These are phyloP conservation scores for Apamea crenata DNA, from an alignment of 2,888 invertebrate genomes.

Conservation along the genomic window DNA sequence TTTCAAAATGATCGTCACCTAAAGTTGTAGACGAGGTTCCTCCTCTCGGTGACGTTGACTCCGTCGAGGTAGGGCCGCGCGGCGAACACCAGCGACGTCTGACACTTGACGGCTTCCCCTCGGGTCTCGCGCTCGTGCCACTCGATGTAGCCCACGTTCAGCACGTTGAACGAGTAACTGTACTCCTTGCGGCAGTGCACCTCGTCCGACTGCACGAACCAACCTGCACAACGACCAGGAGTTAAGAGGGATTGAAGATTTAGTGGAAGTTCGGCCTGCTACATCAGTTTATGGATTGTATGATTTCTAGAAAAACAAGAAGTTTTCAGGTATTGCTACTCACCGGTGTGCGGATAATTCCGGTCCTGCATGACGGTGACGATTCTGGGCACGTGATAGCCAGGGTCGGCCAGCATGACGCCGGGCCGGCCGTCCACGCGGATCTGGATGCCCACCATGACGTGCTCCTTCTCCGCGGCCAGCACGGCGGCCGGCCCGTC, in stretches of 20 bases:
- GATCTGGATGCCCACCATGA: conserved; percentile 94
- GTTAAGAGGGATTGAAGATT: conserved; percentile 2
- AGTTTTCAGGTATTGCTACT: conserved; percentile 21
- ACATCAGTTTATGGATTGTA: not conserved
- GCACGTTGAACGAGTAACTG: conserved; percentile 93
- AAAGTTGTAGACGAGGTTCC: conserved; percentile 97
- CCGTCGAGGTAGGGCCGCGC: conserved; percentile 95
- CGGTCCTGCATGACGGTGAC: conserved; percentile 97
- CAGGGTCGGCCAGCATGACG: conserved; percentile 96
- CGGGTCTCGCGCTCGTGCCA: conserved; percentile 95
- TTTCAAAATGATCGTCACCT: conserved; percentile 76
- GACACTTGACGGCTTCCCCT: conserved; percentile 89
- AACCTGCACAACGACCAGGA: conserved; percentile 87
- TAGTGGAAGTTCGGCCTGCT: not conserved
- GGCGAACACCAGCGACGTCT: conserved; percentile 94
- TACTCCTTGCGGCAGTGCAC: conserved; percentile 94
- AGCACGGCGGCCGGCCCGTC: conserved; percentile 90
- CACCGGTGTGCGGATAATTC: conserved; percentile 96
- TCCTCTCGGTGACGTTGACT: conserved; percentile 96
- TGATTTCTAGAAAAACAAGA: not conserved
- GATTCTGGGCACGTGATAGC: conserved; percentile 96
- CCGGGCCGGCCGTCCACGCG: conserved; percentile 94
- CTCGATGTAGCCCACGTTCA: conserved; percentile 94
- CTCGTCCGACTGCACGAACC: conserved; percentile 96
- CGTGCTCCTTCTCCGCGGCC: conserved; percentile 96